Evolutionary conservation across 2,888 invertebrate species (phyloP).

Genomic region (Diaphora mendica): DNA sequence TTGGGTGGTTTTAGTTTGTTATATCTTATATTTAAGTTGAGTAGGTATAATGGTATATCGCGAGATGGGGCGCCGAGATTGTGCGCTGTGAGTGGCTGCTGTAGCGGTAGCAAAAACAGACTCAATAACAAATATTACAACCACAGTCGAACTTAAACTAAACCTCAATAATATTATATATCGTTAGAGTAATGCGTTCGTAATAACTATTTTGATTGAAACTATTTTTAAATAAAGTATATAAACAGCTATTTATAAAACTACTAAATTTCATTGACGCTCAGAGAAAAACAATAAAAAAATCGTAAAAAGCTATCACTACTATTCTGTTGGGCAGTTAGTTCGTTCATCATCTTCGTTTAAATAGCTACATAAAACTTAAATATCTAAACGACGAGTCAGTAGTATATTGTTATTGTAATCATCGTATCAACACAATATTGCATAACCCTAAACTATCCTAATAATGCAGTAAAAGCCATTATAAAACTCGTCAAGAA

Average conservation of each 20-base stretch:
- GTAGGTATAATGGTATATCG: conserved; percentile 70
- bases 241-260: background rate
- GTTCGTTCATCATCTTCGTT: conserved; percentile 5
- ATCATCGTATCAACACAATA: conserved; percentile 19
- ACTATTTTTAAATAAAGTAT: background rate
- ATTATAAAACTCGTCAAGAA: conserved; percentile 10
- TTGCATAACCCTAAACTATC: conserved; percentile 22
- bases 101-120: conserved; percentile 71
- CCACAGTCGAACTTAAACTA: background rate
- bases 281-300: background rate
- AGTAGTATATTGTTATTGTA: conserved; percentile 24
- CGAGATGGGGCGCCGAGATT: conserved; percentile 79
- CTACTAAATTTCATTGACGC: background rate
- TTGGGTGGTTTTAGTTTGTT: conserved; percentile 66
- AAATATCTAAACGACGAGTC: conserved; percentile 9
- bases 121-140: conserved; percentile 26
- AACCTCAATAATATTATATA: background rate
- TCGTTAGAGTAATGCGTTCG: background rate
- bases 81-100: conserved; percentile 63
- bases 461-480: conserved; percentile 20
- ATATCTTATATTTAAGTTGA: conserved; percentile 73
- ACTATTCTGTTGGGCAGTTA: background rate
- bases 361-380: conserved; percentile 14
- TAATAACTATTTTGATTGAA: background rate
- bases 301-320: background rate